Percentiles rank a stretch among this genome's conserved stretches.
Conservation (phyloP, 2,113 vertebrate genomes). For the Strix aluco region DNA sequence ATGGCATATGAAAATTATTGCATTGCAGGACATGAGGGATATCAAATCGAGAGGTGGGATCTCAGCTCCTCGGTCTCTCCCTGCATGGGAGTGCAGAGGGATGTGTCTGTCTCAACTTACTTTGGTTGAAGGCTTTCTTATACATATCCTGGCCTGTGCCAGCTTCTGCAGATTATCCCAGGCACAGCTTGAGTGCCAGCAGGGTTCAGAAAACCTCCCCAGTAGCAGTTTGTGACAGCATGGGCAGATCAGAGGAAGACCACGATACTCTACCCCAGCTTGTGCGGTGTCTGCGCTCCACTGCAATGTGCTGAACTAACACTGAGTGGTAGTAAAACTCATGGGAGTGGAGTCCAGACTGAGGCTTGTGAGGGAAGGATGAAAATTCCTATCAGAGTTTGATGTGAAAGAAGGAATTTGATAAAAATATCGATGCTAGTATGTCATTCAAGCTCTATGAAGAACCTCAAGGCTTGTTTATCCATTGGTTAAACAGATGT, state of each 20-base stretch:
- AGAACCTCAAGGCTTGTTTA: not conserved
- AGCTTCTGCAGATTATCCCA: not conserved
- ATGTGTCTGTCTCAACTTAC: not conserved
- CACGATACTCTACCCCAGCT: not conserved
- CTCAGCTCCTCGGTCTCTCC: not conserved
- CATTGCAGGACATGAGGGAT: not conserved
- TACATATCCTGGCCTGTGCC: not conserved
- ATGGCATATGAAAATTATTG: not conserved
- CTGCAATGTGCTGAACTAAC: not conserved
- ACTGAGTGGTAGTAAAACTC: not conserved
- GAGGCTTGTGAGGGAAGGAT: not conserved
- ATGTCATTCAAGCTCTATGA: not conserved
- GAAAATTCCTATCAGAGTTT: not conserved
- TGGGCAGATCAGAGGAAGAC: not conserved
- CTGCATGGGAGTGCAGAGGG: not conserved
- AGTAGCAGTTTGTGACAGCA: accelerated
- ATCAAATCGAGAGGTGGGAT: not conserved
- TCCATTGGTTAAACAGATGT: slow-evolving; percentile 13
- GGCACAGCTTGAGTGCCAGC: not conserved
- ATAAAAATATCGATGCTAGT: not conserved
- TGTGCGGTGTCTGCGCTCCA: accelerated
- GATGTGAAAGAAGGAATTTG: not conserved
- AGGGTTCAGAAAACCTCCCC: not conserved
- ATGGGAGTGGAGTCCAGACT: not conserved
- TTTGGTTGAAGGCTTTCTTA: not conserved